Evolutionary conservation across 2,888 invertebrate genomes (phyloP), one percentile per base, ranked within the genome.

Genomic region (Diploptera punctata): DNA sequence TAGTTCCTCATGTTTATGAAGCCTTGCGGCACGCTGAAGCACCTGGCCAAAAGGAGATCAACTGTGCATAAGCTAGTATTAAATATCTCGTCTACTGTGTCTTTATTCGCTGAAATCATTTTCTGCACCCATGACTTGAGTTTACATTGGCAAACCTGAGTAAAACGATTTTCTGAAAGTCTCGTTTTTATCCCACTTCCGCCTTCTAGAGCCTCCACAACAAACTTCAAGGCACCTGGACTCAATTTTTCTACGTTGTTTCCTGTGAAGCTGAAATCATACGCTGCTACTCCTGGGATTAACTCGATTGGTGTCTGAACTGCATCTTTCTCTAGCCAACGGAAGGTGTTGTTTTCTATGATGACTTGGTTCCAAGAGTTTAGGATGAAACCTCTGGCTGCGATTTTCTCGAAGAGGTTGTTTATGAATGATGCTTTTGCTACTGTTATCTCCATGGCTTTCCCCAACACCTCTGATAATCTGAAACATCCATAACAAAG

Each of bases 301-400:
- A 54, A 68, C 44, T 38, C 52, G 68, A 74, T 76, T 2, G 75
- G 72, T 29, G 73, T 54, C 44, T 68, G 81, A 76, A 90, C 87
- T 7, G 89, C 88, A 73, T 87, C 83, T 1, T 83, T 77, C 29
- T 86, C 86, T 24, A 92, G 80, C 52, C 84, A 83, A 67, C 87
- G 85, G 79, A 93, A 91, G 10, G 87, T 86, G 80, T 92, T 93
- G 77, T 87, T 84, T 76, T 89, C 87, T 77, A 93, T 86, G 61
- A 82, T 81, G 31, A 92, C 83, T 77, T 83, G 86, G 79, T 89
- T 90, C 89, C 90, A 91, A 9, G 88, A 87, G 44, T 87, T 85
- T n/a, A 93, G 81, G 26, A 86, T 85, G 70, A 93, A 87, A n/a
- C 90, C 89, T 70, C 83, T 84, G 10, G 85, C 82, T 70, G 85